A percentile compares a stretch with the other conserved stretches of the same genome.
phyloP scores from a whole-genome alignment of 2,888 invertebrate species.

The Anoncus sp. region DNA sequence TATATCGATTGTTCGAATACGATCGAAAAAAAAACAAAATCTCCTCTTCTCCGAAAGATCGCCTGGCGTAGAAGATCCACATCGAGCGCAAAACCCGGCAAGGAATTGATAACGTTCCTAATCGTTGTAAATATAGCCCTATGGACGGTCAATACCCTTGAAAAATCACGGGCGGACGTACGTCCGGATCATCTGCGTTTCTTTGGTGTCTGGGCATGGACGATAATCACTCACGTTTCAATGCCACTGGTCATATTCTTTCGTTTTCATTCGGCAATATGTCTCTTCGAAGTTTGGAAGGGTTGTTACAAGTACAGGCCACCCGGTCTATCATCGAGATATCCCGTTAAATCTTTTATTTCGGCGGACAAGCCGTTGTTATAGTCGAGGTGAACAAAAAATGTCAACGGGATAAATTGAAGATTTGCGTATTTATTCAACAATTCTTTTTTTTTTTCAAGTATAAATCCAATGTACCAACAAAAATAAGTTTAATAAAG shows the following conservation, averaged over 20 bases:
- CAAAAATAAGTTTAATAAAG: constrained; percentile 4
- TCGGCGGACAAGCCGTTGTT: no score
- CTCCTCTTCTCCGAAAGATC: constrained; percentile 77
- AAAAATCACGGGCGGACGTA: constrained; percentile 93
- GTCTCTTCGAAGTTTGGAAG: constrained; percentile 97
- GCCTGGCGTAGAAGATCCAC: constrained; percentile 90
- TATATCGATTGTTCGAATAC: neutral
- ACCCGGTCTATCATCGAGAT: constrained; percentile 53
- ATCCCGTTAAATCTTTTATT: neutral
- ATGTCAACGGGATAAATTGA: no score
- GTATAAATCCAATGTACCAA: neutral
- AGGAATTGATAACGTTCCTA: constrained; percentile 94
- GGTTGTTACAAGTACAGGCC: constrained; percentile 91
- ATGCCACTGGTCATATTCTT: constrained; percentile 96
- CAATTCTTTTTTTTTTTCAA: neutral
- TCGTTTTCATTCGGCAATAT: constrained; percentile 96
- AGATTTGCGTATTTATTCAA: neutral
- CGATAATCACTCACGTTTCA: constrained; percentile 94
- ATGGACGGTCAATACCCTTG: constrained; percentile 94
- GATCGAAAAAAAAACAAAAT: no score
- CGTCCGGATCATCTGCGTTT: constrained; percentile 92
- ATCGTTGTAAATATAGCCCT: constrained; percentile 92
- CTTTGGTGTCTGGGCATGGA: constrained; percentile 96
- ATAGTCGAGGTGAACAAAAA: no score
- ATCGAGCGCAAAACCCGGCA: constrained; percentile 90